phyloP scores from a whole-genome alignment of 2,888 invertebrate genomes.

The Folsomia candida region DNA sequence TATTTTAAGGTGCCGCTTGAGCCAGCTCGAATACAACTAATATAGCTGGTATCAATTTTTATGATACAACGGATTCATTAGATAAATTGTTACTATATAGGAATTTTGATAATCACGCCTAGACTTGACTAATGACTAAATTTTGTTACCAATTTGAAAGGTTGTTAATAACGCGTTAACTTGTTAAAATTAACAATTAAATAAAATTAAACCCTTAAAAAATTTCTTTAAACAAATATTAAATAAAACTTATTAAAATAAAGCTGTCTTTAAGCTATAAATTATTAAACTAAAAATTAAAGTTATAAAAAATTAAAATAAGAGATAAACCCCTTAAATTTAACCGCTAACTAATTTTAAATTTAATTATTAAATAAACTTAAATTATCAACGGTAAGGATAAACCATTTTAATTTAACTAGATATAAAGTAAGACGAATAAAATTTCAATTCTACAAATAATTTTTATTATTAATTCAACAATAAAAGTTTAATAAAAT shows the following conservation, averaged over 20 bases:
- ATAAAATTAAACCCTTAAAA: neutral
- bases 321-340: conserved; percentile 56
- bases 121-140: too few relatives aligned
- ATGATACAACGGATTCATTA: too few relatives aligned
- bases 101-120: too few relatives aligned
- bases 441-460: too few relatives aligned
- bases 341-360: neutral
- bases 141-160: too few relatives aligned
- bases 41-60: too few relatives aligned
- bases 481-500: conserved; percentile 54
- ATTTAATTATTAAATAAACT: neutral
- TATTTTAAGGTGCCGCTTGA: too few relatives aligned
- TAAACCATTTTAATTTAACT: neutral
- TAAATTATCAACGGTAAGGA: neutral
- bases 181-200: too few relatives aligned
- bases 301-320: conserved; percentile 46
- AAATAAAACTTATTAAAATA: neutral
- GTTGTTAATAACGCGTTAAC: too few relatives aligned
- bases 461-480: too few relatives aligned
- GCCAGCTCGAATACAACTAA: too few relatives aligned
- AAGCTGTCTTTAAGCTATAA: neutral
- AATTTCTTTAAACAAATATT: neutral
- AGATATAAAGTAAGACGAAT: neutral
- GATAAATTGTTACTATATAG: too few relatives aligned
- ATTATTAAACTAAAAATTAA: neutral